phyloP scores from a whole-genome alignment of 2,797 vertebrate species.

The Neostethus bicornis region DNA sequence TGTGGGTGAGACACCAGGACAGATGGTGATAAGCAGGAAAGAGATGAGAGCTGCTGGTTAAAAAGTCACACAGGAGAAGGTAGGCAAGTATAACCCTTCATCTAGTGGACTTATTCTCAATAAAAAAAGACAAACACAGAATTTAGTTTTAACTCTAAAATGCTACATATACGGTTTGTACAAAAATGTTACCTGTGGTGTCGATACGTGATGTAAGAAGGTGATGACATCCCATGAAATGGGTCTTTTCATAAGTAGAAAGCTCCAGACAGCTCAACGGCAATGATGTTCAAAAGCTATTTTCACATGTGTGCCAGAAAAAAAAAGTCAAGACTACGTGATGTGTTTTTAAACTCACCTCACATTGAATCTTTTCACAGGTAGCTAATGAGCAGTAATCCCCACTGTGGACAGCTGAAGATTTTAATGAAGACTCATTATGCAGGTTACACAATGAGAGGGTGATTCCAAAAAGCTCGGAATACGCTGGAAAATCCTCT shows the following conservation, averaged over 20 bases:
- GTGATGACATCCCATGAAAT: constrained; percentile 71
- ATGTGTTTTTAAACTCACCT: constrained; percentile 43
- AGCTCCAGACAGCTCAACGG: constrained; percentile 38
- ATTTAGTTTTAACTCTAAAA: constrained; percentile 13
- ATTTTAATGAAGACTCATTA: not conserved
- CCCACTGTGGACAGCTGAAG: not conserved
- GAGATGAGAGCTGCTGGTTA: constrained; percentile 59
- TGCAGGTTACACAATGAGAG: constrained; percentile 1
- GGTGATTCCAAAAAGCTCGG: not conserved
- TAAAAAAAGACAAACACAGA: constrained; percentile 17
- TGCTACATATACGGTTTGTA: constrained; percentile 5
- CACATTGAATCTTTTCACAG: constrained; percentile 10
- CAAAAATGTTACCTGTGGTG: constrained; percentile 37
- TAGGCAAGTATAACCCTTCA: constrained; percentile 16
- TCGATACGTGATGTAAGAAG: constrained; percentile 33
- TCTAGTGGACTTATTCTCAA: not conserved
- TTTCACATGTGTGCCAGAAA: constrained; percentile 33
- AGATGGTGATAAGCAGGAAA: constrained; percentile 58
- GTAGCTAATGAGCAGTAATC: constrained; percentile 16
- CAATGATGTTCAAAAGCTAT: constrained; percentile 42
- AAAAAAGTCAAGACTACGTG: constrained; percentile 35
- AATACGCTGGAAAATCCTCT: not conserved
- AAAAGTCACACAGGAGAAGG: constrained; percentile 20
- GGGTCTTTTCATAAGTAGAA: constrained; percentile 52
- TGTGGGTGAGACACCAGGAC: constrained; percentile 49